Conservation (phyloP, 1,140 invertebrate genomes). For the Drosophila ficusphila region DNA sequence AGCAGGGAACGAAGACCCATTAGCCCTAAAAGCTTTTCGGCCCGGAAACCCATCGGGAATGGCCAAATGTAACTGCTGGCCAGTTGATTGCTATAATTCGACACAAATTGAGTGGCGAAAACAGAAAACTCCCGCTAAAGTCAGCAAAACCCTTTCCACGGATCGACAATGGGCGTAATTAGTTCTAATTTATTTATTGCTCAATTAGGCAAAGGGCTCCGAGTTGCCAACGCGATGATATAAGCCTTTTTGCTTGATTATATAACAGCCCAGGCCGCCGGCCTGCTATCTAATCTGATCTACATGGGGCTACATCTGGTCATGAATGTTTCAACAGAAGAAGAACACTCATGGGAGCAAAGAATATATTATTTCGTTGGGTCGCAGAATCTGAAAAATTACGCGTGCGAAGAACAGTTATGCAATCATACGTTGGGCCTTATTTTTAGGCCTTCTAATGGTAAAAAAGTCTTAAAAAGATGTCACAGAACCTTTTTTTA, state of each 20-base stretch:
- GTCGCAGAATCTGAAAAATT: neutral
- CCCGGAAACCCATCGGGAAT: slow-evolving; percentile 29
- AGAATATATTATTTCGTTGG: neutral
- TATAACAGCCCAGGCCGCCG: slow-evolving; percentile 5
- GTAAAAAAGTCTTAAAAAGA: neutral
- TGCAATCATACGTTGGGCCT: neutral
- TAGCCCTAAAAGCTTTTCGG: slow-evolving; percentile 39
- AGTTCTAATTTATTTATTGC: slow-evolving; percentile 46
- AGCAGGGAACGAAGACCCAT: slow-evolving; percentile 35
- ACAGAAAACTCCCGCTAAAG: slow-evolving; percentile 2
- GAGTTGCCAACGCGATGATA: neutral
- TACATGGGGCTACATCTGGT: neutral
- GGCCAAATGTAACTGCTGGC: slow-evolving; percentile 10
- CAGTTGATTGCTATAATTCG: slow-evolving; percentile 37
- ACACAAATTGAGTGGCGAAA: slow-evolving; percentile 22
- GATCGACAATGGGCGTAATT: slow-evolving; percentile 36
- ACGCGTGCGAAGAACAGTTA: neutral
- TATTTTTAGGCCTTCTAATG: neutral
- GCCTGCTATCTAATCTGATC: slow-evolving; percentile 7
- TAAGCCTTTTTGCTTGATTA: slow-evolving; percentile 1
- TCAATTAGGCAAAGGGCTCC: slow-evolving; percentile 33
- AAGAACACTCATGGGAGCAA: neutral
- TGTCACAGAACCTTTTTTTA: neutral
- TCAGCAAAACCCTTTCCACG: slow-evolving; percentile 6
- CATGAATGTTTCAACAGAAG: slow-evolving; percentile 3